Conservation (phyloP, 1,140 invertebrate genomes). For the Thaumetopoea pityocampa region DNA sequence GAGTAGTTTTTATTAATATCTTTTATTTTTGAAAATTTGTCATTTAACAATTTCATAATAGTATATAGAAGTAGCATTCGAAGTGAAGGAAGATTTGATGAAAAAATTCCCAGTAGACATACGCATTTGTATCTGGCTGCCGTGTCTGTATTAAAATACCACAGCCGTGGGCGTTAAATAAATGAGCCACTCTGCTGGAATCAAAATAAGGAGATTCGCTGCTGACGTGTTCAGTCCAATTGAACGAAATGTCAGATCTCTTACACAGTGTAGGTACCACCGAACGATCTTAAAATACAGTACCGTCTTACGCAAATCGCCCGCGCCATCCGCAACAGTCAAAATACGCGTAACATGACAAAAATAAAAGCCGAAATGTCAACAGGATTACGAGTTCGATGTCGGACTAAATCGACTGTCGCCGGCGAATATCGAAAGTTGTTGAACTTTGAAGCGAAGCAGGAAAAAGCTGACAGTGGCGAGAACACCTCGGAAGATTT, state of each 20-base stretch:
- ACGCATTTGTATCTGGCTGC: slow-evolving; percentile 33
- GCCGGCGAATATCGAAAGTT: slow-evolving; percentile 26
- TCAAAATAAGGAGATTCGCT: slow-evolving; percentile 33
- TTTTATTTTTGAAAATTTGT: too few species aligned
- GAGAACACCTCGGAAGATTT: slow-evolving; percentile 31
- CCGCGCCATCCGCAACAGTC: slow-evolving; percentile 8
- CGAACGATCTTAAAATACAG: too few species aligned
- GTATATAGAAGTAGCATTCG: too few species aligned
- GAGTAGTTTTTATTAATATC: too few species aligned
- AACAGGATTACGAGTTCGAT: slow-evolving; percentile 1
- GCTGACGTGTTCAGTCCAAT: slow-evolving; percentile 24
- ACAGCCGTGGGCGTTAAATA: slow-evolving; percentile 32
- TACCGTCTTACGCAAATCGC: slow-evolving; percentile 18
- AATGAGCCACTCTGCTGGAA: slow-evolving; percentile 29
- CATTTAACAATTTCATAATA: too few species aligned
- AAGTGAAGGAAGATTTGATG: too few species aligned
- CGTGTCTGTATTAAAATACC: slow-evolving; percentile 37
- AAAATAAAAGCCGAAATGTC: slow-evolving; percentile 10
- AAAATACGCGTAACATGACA: background rate
- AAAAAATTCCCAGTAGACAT: too few species aligned
- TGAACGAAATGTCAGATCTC: slow-evolving; percentile 17
- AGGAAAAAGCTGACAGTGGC: slow-evolving; percentile 33
- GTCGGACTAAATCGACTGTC: slow-evolving; percentile 15
- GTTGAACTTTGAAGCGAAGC: slow-evolving; percentile 30
- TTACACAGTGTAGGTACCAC: too few species aligned